These are phyloP conservation scores for Somateria mollissima DNA, from an alignment of 2,797 vertebrate species.

Conservation along the genomic window DNA sequence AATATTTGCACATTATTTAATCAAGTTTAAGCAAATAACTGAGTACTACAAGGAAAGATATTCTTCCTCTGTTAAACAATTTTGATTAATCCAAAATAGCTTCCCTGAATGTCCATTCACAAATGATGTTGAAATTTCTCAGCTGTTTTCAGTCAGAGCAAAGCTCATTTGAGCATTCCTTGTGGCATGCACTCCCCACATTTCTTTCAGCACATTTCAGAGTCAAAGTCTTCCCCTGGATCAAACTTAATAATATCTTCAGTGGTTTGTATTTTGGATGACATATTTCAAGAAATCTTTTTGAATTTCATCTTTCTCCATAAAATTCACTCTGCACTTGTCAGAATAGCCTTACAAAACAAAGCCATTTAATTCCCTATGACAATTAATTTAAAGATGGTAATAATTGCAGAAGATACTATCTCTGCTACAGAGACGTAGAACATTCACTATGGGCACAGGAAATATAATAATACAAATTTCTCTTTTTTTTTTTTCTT, in stretches of 20 bases:
- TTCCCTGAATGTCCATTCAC: background rate
- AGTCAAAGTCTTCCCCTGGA: background rate
- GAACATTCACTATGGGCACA: background rate
- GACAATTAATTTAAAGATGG: background rate
- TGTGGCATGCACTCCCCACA: background rate
- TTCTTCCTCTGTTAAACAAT: background rate
- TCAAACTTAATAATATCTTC: background rate
- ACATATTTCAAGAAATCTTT: background rate
- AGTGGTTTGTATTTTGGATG: background rate
- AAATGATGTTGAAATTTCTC: background rate
- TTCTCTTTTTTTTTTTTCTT: background rate
- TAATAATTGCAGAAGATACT: background rate
- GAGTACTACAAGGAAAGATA: background rate
- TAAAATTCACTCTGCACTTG: background rate
- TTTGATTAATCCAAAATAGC: background rate
- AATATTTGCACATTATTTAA: background rate
- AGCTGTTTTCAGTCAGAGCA: fast-evolving
- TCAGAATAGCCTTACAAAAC: background rate
- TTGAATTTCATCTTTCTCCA: background rate
- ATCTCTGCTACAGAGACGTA: background rate
- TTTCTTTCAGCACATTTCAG: fast-evolving
- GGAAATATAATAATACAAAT: background rate
- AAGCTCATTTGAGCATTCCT: background rate
- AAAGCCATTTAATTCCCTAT: background rate
- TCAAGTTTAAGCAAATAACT: background rate